A percentile compares a stretch with the other conserved stretches of the same genome.
Conservation (phyloP, 2,888 invertebrate species). For the Oligia strigilis region DNA sequence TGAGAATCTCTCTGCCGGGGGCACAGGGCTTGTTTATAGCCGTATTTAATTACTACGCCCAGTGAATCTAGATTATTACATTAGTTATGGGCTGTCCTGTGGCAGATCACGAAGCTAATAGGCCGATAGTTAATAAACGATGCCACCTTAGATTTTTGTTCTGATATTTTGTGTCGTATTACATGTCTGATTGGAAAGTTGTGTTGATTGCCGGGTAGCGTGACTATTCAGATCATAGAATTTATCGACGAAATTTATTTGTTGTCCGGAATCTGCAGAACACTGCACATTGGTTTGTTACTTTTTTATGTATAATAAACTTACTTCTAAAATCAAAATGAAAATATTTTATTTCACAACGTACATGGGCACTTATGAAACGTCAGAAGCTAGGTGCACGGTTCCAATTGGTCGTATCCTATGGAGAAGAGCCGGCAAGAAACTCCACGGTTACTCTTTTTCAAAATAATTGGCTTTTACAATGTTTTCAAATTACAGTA, state of each 20-base stretch:
- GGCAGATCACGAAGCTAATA: conserved; percentile 65
- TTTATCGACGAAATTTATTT: not conserved
- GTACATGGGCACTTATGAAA: no score
- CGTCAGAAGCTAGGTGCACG: no score
- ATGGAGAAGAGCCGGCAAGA: no score
- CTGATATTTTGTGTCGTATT: conserved; percentile 39
- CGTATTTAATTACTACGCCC: conserved; percentile 67
- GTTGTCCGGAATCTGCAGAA: not conserved
- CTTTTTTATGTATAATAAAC: not conserved
- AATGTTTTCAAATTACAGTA: no score
- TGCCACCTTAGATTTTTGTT: conserved; percentile 47
- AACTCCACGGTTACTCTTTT: no score
- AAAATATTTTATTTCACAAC: no score
- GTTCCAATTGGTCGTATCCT: no score
- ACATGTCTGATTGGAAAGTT: conserved; percentile 3
- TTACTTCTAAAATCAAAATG: no score
- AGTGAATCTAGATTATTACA: conserved; percentile 67
- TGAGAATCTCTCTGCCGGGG: conserved; percentile 55
- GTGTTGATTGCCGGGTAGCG: not conserved
- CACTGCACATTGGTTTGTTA: not conserved
- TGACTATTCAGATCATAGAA: conserved; percentile 16
- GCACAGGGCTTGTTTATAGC: conserved; percentile 61
- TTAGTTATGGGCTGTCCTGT: conserved; percentile 64
- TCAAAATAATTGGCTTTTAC: no score
- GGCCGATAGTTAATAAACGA: conserved; percentile 51